Percentiles rank a stretch among this genome's conserved stretches.
These are phyloP conservation scores for Danaus chrysippus DNA, from an alignment of 2,888 invertebrate genomes.

Conservation along the genomic window DNA sequence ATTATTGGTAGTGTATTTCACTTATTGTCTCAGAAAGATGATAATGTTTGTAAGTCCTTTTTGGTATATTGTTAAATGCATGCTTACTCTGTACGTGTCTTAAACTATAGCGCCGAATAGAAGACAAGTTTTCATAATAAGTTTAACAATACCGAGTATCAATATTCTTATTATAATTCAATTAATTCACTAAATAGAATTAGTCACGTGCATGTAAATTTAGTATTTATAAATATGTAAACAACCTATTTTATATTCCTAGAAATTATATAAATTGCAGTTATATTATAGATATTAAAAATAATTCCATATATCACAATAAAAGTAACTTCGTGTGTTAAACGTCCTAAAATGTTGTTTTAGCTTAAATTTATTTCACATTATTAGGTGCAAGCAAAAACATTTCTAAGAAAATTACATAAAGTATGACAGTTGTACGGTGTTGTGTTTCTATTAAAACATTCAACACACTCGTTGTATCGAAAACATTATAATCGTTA, in stretches of 20 bases:
- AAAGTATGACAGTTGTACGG: slow-evolving; percentile 51
- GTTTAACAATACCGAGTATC: too few species aligned
- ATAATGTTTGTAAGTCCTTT: too few species aligned
- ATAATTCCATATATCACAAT: not conserved
- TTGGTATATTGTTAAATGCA: too few species aligned
- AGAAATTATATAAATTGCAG: slow-evolving; percentile 1
- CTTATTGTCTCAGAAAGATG: too few species aligned
- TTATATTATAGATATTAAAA: not conserved
- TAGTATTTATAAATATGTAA: not conserved
- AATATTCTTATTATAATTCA: too few species aligned
- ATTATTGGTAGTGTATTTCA: too few species aligned
- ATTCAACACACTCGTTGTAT: slow-evolving; percentile 5
- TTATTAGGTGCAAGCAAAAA: slow-evolving; percentile 55
- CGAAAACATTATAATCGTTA: not conserved
- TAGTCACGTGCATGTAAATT: too few species aligned
- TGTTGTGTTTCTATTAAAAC: slow-evolving; percentile 53
- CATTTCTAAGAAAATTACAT: slow-evolving; percentile 65
- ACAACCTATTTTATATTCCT: slow-evolving; percentile 3
- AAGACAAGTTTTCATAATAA: too few species aligned
- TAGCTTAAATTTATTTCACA: slow-evolving; percentile 41
- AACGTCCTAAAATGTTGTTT: slow-evolving; percentile 30
- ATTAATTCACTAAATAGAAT: too few species aligned
- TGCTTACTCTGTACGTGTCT: too few species aligned
- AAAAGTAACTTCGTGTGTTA: not conserved
- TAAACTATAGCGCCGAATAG: too few species aligned